Base-by-base conservation (phyloP, 1,140 invertebrate genomes). In the Drosophila dunni region DNA sequence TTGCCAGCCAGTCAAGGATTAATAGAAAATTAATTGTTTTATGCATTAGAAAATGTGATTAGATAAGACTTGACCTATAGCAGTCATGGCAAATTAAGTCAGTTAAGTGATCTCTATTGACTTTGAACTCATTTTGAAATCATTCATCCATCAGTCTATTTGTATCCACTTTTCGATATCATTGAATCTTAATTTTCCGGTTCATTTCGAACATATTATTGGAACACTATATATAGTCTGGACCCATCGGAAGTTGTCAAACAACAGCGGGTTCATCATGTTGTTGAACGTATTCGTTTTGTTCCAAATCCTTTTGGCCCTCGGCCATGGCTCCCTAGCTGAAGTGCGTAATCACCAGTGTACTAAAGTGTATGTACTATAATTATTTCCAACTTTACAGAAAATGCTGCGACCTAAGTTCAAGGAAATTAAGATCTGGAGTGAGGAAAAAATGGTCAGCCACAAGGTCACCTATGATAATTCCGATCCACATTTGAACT, bases 321-420 rank as follows among this genome's bases (percentile, higher is more conserved):
- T 88, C 5, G 71, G 56, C 58, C 54, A 71, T 40, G 66, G 68
- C 10, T 29, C 51, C 9, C 34, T 77, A 51, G 85, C 79, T 8
- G 85, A 85, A 63, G 85, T 90, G 7, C 74, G 81, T 65, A 7
- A 15, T 3, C 5, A 3, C 17, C 7, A 42, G 5, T 36, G 15
- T 56, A 9, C 7, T 8, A 9, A 7, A 8, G n/a, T 0, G 29
- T n/a, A 10, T 29, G 8, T 11, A n/a, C 3, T 13, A 17, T 38
- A 50, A 7, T 53, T 33, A 1, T 8, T 1, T n/a, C 36, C 4
- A 10, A 9, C 7, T 3, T 7, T 6, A 7, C 45, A 92, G 91
- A 92, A 92, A 92, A 80, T 92, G 62, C 54, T 92, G 78, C 79
- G 91, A 7, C 91, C 88, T 17, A 92, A 85, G 45, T 89, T 91